phyloP scores from a whole-genome alignment of 2,113 vertebrate genomes.

The Danio rerio region GRCz12tu NC_133194.1:8504001-8504500 shows the following conservation, averaged over 20 bases:
- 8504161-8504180: not conserved
- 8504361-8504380: not conserved
- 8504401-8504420: no score
- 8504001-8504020: no score
- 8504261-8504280: conserved; percentile 13
- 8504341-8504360: not conserved
- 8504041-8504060: no score
- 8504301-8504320: conserved; percentile 34
- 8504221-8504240: not conserved
- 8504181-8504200: not conserved
- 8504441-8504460: no score
- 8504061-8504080: no score
- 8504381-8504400: not conserved
- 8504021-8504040: no score
- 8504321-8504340: conserved; percentile 7
- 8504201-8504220: conserved; percentile 17
- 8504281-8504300: conserved; percentile 30
- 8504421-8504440: no score
- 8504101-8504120: no score
- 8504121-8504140: not conserved
- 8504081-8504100: no score
- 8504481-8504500: no score
- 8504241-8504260: not conserved
- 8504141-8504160: not conserved
- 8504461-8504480: no score